Evolutionary conservation across 2,113 vertebrate genomes (phyloP), one percentile per base, ranked within the genome.

Genomic region (Chitala chitala): DNA sequence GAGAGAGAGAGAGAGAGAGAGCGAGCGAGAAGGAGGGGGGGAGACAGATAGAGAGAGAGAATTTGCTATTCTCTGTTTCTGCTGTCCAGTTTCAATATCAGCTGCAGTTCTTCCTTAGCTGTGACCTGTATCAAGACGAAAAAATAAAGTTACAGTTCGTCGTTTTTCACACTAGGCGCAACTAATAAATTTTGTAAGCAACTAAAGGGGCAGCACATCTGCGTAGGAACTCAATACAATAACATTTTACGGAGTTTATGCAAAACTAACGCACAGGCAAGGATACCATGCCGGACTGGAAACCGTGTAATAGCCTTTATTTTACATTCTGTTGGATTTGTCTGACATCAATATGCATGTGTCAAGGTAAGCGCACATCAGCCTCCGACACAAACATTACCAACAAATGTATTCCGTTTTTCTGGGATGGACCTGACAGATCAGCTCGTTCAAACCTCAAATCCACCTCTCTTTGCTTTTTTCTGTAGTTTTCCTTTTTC

Each of bases 1-100:
- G 64, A 66, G 55, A 56, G 74, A 55, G 63, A 44, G 71, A 33
- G 72, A 55, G 74, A 29, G 13, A 31, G 48, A 3, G 20, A 75
- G 78, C 58, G 54, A 46, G 59, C 2, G 26, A 22, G 3, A 24
- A 20, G n/a, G 4, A 29, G 20, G 5, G 48, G 33, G 3, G 33
- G 33, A 5, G 22, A 22, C 15, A n/a, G n/a, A n/a, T n/a, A n/a
- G n/a, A n/a, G n/a, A n/a, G n/a, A n/a, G n/a, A n/a, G n/a, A n/a
- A n/a, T n/a, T n/a, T n/a, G n/a, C n/a, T n/a, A n/a, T n/a, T n/a
- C n/a, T n/a, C n/a, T n/a, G n/a, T n/a, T 24, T 50, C 22, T 66
- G n/a, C 36, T 42, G 8, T 17, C 22, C 38, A 5, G 9, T 54
- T 54, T 54, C 70, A 38, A 36, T 42, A 29, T 70, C 31, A 31